Evolutionary conservation across 2,888 invertebrate species (phyloP).

Genomic region (Pachliopta kotzebuea): DNA sequence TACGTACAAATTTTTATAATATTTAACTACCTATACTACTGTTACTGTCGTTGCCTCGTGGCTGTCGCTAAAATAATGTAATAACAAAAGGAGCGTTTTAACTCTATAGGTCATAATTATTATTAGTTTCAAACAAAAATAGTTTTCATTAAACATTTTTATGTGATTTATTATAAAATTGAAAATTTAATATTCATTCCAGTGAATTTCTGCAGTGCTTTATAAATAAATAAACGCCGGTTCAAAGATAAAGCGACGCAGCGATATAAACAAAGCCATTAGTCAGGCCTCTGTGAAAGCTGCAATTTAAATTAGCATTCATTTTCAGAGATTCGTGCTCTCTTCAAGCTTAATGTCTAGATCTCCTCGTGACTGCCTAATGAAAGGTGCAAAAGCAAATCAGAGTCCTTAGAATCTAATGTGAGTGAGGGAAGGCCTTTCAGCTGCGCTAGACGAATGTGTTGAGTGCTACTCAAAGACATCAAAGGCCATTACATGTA

Average conservation of each 20-base stretch:
- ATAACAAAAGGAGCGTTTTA: too few relatives aligned
- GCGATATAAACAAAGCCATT: constrained; percentile 7
- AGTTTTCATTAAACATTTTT: too few relatives aligned
- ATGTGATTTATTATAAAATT: too few relatives aligned
- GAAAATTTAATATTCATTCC: too few relatives aligned
- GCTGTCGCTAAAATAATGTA: too few relatives aligned
- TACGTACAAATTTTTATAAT: too few relatives aligned
- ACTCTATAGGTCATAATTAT: too few relatives aligned
- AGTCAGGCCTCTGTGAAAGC: constrained; percentile 2
- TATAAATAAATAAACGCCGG: neutral
- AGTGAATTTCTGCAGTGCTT: too few relatives aligned
- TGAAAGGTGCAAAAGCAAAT: constrained; percentile 27
- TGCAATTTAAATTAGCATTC: constrained; percentile 23
- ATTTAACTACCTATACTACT: too few relatives aligned
- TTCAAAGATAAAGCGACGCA: constrained; percentile 1
- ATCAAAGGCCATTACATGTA: constrained; percentile 26
- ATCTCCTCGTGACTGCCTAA: constrained; percentile 19
- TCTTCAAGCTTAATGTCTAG: constrained; percentile 16
- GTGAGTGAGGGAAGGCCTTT: constrained; percentile 23
- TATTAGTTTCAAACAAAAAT: too few relatives aligned
- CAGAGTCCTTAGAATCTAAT: constrained; percentile 24
- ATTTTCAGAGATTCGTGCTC: constrained; percentile 17
- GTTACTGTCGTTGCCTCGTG: too few relatives aligned
- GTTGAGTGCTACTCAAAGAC: constrained; percentile 29
- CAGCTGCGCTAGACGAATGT: constrained; percentile 19